These are phyloP conservation scores for Allacma fusca DNA, from an alignment of 2,888 invertebrate genomes.

Conservation along the genomic window DNA sequence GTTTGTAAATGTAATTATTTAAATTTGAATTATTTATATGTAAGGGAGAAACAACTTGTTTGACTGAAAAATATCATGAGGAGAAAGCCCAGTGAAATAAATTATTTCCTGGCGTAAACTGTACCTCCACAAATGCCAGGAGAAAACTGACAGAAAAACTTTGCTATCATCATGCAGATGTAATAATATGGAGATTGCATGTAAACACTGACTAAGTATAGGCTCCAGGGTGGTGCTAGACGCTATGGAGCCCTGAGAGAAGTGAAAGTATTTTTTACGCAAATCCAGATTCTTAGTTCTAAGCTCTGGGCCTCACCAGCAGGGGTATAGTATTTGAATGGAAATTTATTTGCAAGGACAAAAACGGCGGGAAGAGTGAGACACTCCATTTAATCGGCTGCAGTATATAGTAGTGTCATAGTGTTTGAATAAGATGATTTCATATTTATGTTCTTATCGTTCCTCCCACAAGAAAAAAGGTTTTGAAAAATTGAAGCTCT, in stretches of 20 bases:
- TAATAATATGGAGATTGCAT: neutral
- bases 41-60: neutral
- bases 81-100: neutral
- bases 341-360: conserved; percentile 24
- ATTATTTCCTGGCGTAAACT: neutral
- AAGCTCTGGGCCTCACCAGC: neutral
- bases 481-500: too few species aligned
- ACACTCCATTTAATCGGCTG: conserved; percentile 25
- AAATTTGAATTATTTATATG: neutral
- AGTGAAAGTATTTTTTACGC: neutral
- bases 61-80: too few species aligned
- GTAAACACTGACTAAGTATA: too few species aligned
- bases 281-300: neutral
- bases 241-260: too few species aligned
- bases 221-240: neutral
- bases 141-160: neutral
- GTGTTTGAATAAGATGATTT: too few species aligned
- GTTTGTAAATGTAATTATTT: too few species aligned
- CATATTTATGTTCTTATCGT: too few species aligned
- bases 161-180: neutral
- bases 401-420: neutral
- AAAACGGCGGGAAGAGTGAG: conserved; percentile 5
- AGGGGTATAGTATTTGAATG: conserved; percentile 7
- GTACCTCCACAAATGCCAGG: neutral
- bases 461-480: too few species aligned